Base-by-base conservation (phyloP, 2,113 vertebrate species). In the Prinia subflava region DNA sequence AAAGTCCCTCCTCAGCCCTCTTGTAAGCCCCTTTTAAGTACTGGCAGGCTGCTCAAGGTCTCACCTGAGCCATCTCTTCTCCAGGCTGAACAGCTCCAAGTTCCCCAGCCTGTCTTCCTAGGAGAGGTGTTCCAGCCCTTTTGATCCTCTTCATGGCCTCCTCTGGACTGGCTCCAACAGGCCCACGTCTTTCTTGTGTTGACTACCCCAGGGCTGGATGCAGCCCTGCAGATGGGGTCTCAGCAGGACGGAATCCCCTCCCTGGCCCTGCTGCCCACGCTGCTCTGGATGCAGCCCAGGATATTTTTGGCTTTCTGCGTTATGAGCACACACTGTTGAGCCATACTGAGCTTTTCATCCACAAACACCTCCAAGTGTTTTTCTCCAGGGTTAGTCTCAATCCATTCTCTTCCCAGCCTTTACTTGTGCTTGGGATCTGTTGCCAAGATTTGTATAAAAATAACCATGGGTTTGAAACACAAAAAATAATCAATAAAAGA, bases 231-330 rank as follows among this genome's bases (percentile, higher is more conserved):
- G 49, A 14, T 16, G 35, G 19, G 15, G 6, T 74, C 33, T 44
- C 18, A 33, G 0, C 62, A 44, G 44, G 33, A 22, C 37, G 65
- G 37, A 73, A 57, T 65, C 44, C 23, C 18, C 15, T 65, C 44
- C 27, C 33, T 52, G 0, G 1, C 11, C 49, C 49, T 41, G 56
- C 85, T 79, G 20, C 3, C 16, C 68, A 44, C 1, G 0, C 10
- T 11, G 27, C 27, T 67, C 9, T 67, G 52, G 60, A 33, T 52
- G 68, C 44, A 59, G 52, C 27, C 2, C 37, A 24, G 37, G 4
- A 44, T 4, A 42, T 1, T 0, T 9, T 11, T 44, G 13, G 19
- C 9, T 67, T 11, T 74, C 33, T 39, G 60, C 15, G 23, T 39
- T 52, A 16, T 19, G 33, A 52, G 28, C 7, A 13, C 44, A 14